Conservation (phyloP, 2,797 vertebrate species). For the Erithacus rubecula region DNA sequence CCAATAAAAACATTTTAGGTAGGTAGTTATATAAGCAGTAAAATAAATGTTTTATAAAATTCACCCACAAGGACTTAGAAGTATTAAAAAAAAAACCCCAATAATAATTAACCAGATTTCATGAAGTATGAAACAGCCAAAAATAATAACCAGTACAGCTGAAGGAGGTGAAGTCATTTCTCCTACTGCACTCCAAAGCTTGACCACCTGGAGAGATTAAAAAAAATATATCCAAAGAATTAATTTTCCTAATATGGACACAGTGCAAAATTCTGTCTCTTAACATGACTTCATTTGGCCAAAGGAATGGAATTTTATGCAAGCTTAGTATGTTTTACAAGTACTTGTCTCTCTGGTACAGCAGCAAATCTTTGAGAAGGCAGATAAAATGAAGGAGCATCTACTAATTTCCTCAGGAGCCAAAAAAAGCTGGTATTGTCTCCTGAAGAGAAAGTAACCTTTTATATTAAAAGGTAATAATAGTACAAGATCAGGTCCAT, state of each 20-base stretch:
- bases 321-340: slow-evolving; percentile 7
- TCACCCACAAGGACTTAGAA: slow-evolving; percentile 67
- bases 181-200: slow-evolving; percentile 52
- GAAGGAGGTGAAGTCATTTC: slow-evolving; percentile 71
- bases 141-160: slow-evolving; percentile 69
- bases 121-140: slow-evolving; percentile 58
- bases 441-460: background rate
- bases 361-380: background rate
- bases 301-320: slow-evolving; percentile 8
- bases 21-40: slow-evolving; percentile 74
- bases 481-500: background rate
- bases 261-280: slow-evolving; percentile 15
- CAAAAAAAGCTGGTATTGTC: background rate
- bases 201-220: slow-evolving; percentile 71
- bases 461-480: background rate
- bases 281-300: background rate
- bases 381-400: background rate
- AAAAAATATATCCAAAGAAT: slow-evolving; percentile 48
- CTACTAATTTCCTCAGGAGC: background rate
- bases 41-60: slow-evolving; percentile 77
- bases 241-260: slow-evolving; percentile 31
- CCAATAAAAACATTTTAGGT: slow-evolving; percentile 76
- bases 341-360: background rate
- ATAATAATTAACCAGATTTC: slow-evolving; percentile 76
- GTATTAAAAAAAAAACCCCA: slow-evolving; percentile 41